A percentile compares a stretch with the other conserved stretches of the same genome.
These are phyloP conservation scores for Alectura lathami DNA, from an alignment of 2,113 vertebrate genomes.

Conservation along the genomic window DNA sequence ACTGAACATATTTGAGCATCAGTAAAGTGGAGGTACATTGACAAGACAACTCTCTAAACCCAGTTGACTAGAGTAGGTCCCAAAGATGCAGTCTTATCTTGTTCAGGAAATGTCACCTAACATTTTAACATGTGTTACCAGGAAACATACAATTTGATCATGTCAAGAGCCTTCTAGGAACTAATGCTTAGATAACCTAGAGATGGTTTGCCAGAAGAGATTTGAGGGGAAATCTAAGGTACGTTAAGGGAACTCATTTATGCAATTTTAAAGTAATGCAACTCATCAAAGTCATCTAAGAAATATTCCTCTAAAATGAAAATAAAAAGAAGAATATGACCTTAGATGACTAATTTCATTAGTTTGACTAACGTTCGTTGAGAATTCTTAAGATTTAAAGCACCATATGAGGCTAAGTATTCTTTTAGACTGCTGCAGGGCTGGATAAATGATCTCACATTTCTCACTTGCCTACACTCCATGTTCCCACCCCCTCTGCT, in stretches of 20 bases:
- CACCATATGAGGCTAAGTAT: conserved; percentile 62
- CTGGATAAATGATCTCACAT: conserved; percentile 70
- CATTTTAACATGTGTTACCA: background rate
- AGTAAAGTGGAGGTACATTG: background rate
- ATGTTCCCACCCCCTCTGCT: conserved; percentile 62
- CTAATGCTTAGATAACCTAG: background rate
- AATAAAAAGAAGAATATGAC: background rate
- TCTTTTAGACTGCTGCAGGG: conserved; percentile 63
- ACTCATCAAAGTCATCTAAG: background rate
- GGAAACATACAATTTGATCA: background rate
- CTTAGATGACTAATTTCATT: conserved; percentile 55
- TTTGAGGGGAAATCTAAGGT: background rate
- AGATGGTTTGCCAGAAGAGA: background rate
- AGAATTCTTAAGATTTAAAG: conserved; percentile 49
- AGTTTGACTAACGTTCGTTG: conserved; percentile 34
- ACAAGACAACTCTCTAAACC: conserved; percentile 25
- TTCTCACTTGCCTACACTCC: conserved; percentile 69
- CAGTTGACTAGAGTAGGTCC: background rate
- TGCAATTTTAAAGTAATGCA: background rate
- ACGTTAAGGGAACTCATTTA: background rate
- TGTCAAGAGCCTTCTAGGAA: conserved; percentile 2
- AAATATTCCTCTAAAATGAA: conserved; percentile 7
- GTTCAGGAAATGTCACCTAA: conserved; percentile 33
- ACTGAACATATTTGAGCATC: background rate
- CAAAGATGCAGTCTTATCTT: background rate